Percentiles rank a stretch among this genome's conserved stretches.
These are phyloP conservation scores for Bucorvus abyssinicus DNA, from an alignment of 2,797 vertebrate species.

Conservation along the genomic window DNA sequence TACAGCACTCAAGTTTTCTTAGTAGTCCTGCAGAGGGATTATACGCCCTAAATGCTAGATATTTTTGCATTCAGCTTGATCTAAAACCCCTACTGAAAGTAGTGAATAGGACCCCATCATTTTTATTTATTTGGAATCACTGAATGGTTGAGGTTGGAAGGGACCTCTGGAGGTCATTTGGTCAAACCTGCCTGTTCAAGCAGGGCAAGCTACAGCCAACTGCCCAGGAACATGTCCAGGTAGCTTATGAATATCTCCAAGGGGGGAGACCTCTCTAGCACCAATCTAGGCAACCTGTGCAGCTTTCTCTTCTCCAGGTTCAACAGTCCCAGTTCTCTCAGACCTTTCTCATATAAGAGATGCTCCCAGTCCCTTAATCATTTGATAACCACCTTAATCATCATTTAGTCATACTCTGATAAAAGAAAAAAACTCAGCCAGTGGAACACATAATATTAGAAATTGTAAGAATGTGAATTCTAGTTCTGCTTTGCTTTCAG, in stretches of 20 bases:
- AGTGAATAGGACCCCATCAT: background rate
- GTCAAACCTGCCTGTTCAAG: background rate
- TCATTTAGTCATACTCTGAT: background rate
- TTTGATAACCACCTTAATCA: background rate
- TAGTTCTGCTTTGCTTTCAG: background rate
- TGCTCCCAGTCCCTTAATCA: background rate
- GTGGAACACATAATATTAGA: background rate
- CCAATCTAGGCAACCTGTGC: background rate
- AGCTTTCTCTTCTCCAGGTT: background rate
- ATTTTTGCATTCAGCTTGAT: background rate
- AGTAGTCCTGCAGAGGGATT: background rate
- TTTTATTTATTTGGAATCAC: background rate
- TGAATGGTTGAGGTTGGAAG: background rate
- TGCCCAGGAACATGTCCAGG: background rate
- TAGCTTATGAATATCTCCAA: background rate
- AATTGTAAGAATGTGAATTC: background rate
- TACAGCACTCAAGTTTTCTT: background rate
- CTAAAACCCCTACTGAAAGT: background rate
- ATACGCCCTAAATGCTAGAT: background rate
- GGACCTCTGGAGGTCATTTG: background rate
- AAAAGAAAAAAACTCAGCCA: background rate
- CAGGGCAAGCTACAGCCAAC: background rate
- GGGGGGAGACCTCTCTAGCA: background rate
- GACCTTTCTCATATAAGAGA: background rate
- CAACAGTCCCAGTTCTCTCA: background rate